These are phyloP conservation scores for Chesias legatella DNA, from an alignment of 2,888 invertebrate genomes.

Conservation along the genomic window DNA sequence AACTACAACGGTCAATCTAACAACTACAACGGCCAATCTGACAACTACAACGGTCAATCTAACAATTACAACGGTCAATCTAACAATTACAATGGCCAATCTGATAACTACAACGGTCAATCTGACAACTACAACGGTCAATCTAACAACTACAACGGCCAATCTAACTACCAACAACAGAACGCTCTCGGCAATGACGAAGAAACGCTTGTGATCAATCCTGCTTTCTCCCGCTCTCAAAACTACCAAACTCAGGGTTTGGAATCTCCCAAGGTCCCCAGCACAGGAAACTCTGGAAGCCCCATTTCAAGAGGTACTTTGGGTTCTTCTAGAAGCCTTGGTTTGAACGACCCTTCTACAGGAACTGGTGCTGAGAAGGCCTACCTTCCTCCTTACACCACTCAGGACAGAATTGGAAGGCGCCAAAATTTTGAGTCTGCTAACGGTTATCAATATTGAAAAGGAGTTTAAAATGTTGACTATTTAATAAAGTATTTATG, in stretches of 20 bases:
- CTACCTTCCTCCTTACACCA: conserved; percentile 48
- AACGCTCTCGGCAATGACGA: conserved; percentile 27
- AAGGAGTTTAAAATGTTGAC: conserved; percentile 12
- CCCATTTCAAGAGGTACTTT: neutral
- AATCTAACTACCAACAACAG: conserved; percentile 14
- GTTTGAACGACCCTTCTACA: conserved; percentile 4
- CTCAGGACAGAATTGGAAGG: conserved; percentile 28
- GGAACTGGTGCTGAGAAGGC: conserved; percentile 36
- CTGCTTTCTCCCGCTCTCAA: conserved; percentile 32
- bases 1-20: conserved; percentile 8
- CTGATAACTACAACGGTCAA: conserved; percentile 23
- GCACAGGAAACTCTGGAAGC: neutral
- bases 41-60: conserved; percentile 5
- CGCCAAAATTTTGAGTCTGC: conserved; percentile 43
- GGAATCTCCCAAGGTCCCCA: conserved; percentile 5
- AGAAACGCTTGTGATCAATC: conserved; percentile 51
- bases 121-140: conserved; percentile 19
- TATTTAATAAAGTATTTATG: conserved; percentile 27
- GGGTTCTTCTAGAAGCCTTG: neutral
- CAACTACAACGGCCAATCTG: conserved; percentile 23
- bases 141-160: conserved; percentile 22
- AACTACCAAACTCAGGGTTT: conserved; percentile 13
- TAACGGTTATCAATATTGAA: conserved; percentile 43
- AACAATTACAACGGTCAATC: conserved; percentile 25
- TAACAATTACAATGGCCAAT: conserved; percentile 21